Base-by-base conservation (phyloP, 2,797 vertebrate genomes). In the Pampus argenteus region DNA sequence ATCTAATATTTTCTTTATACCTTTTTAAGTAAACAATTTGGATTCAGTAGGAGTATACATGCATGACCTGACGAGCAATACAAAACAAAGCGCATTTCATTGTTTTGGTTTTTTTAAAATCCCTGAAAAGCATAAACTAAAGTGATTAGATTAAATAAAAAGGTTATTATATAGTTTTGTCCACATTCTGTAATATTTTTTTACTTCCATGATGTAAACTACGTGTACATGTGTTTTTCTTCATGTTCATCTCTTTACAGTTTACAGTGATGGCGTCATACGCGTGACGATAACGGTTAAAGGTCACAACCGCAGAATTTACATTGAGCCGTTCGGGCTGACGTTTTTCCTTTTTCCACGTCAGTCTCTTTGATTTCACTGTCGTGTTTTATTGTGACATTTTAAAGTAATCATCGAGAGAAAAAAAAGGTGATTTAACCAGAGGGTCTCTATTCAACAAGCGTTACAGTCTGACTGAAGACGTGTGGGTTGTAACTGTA, bases 61-160 rank as follows among this genome's bases (percentile, higher is more conserved):
- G 89, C 91, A 91, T 93, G 92, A 90, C 31, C 70, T 87, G 84
- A 91, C 85, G n/a, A 92, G 91, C 87, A 91, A 91, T 91, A 93
- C 82, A 79, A 79, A 80, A 82, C 79, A 83, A 81, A 74, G 66
- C 76, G 55, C 79, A 86, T 91, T 82, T 88, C 71, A 75, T 51
- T 58, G 50, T 68, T 67, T 25, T 42, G 1, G 44, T 69, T 26
- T 66, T 76, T 55, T n/a, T n/a, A n/a, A n/a, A 45, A 51, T 52
- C 50, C 66, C 74, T 15, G 20, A 74, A 51, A 70, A 72, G 29
- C 65, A 28, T 25, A 59, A 42, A 17, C 48, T 83, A n/a, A 25
- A 66, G 57, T 13, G 29, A 52, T 31, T 64, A 10, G 55, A 55
- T 78, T 34, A 6, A 69, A 81, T 38, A 52, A 26, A 75, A 51